Evolutionary conservation across 2,888 invertebrate genomes (phyloP).

Genomic region (Strigamia transsilvanica): DNA sequence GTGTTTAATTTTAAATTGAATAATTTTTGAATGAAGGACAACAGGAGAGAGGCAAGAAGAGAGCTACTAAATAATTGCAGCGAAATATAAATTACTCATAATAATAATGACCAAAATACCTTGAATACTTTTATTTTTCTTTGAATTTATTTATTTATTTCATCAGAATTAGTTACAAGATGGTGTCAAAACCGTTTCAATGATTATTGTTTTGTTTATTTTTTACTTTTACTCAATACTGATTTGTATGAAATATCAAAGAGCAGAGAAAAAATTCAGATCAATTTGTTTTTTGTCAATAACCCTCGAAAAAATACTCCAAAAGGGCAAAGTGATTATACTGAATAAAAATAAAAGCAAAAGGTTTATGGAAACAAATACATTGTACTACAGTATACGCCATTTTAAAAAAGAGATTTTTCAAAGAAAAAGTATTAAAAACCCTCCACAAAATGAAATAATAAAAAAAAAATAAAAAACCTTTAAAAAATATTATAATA

Average conservation of each 20-base stretch:
- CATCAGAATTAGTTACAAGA: constrained; percentile 1
- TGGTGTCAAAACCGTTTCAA: background rate
- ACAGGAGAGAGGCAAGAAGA: no score
- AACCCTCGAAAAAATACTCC: constrained; percentile 30
- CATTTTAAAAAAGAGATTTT: background rate
- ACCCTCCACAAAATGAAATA: background rate
- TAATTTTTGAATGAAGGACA: no score
- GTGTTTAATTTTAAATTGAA: no score
- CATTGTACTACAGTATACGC: constrained; percentile 44
- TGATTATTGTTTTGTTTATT: background rate
- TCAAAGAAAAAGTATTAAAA: background rate
- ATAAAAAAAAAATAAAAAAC: background rate
- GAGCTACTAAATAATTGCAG: no score
- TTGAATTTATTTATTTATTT: background rate
- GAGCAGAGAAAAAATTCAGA: background rate
- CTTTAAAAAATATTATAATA: background rate
- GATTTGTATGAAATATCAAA: background rate
- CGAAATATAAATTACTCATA: no score
- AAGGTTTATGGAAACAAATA: constrained; percentile 28
- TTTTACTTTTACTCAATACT: background rate
- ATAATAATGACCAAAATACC: no score
- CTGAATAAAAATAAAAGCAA: background rate
- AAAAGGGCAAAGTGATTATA: constrained; percentile 29
- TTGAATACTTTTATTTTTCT: no score
- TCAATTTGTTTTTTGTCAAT: background rate